Conservation (phyloP, 1,140 invertebrate genomes). For the Cydia strobilella region DNA sequence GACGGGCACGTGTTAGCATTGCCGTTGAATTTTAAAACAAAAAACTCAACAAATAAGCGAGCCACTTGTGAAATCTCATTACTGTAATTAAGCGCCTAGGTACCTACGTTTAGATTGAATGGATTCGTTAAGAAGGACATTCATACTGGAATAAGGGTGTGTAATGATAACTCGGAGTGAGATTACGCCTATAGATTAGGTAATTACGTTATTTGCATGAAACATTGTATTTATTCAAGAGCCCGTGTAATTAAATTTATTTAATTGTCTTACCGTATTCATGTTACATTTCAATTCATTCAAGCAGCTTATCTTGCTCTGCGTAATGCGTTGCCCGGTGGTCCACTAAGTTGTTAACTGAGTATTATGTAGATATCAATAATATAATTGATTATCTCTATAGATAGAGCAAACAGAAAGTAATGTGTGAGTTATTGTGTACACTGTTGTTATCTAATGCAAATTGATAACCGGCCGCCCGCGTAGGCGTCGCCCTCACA, state of each 20-base stretch:
- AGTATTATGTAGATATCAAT: not conserved
- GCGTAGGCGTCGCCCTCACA: constrained; percentile 37
- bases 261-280: not conserved
- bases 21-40: constrained; percentile 21
- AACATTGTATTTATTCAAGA: not conserved
- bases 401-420: constrained; percentile 16
- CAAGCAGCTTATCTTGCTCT: not conserved
- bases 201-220: constrained; percentile 7
- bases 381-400: constrained; percentile 7
- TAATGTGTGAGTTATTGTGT: constrained; percentile 24
- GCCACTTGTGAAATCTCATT: constrained; percentile 32
- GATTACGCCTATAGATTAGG: not conserved
- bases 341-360: constrained; percentile 9
- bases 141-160: constrained; percentile 1
- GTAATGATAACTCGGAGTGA: constrained; percentile 6
- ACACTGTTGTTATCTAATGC: constrained; percentile 38
- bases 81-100: constrained; percentile 31
- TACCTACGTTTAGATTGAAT: constrained; percentile 26
- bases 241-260: not conserved
- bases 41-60: constrained; percentile 21
- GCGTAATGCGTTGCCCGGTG: not conserved
- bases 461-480: constrained; percentile 42
- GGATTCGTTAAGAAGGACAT: constrained; percentile 27
- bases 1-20: not conserved
- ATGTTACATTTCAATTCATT: constrained; percentile 2